Percentiles rank a stretch among this genome's conserved stretches.
Evolutionary conservation across 2,888 invertebrate genomes (phyloP).

Genomic region (Drosophila tanythrix): DNA sequence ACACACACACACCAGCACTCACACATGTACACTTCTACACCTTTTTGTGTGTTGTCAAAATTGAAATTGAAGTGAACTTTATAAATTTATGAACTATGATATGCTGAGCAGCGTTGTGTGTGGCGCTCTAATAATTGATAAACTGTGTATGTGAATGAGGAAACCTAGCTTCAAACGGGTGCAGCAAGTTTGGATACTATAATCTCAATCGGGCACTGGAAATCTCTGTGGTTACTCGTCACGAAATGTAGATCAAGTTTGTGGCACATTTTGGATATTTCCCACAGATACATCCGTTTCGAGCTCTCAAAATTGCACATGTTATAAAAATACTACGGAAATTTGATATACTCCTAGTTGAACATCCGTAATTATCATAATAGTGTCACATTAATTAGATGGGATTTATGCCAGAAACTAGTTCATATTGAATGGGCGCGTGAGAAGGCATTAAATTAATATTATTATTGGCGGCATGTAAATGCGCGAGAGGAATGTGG

Average conservation of each 20-base stretch:
- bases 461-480: neutral
- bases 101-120: conserved; percentile 14
- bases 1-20: neutral
- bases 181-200: neutral
- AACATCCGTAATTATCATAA: conserved; percentile 28
- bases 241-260: conserved; percentile 4
- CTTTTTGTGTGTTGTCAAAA: conserved; percentile 46
- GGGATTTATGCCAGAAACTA: conserved; percentile 26
- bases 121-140: conserved; percentile 22
- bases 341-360: conserved; percentile 15
- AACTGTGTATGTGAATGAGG: conserved; percentile 10
- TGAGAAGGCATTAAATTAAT: neutral
- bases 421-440: conserved; percentile 12
- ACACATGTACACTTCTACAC: conserved; percentile 20
- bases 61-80: conserved; percentile 54
- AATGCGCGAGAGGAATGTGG: conserved; percentile 1
- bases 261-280: neutral
- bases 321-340: conserved; percentile 7
- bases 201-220: neutral
- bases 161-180: neutral
- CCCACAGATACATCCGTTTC: conserved; percentile 7
- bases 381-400: conserved; percentile 9
- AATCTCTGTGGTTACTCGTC: neutral
- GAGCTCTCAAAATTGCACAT: neutral
- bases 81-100: conserved; percentile 54